Evolutionary conservation across 1,140 invertebrate genomes (phyloP), one percentile per base, ranked within the genome.

Genomic region (Musca vetustissima): DNA sequence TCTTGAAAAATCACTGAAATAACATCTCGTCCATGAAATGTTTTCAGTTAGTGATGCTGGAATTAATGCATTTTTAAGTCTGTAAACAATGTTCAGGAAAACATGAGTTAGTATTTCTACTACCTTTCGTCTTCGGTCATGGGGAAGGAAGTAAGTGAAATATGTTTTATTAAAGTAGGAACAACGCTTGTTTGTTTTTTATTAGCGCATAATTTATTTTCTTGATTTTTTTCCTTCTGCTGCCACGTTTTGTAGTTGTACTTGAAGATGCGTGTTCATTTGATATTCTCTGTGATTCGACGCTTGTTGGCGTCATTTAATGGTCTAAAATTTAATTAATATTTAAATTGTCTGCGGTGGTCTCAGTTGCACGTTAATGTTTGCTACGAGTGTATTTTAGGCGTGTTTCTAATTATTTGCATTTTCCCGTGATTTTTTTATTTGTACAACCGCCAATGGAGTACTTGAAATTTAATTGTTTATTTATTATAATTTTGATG

Each of bases 11-110:
- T 50, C 43, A 50, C 64, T 48, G 43, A 9, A 25, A n/a, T n/a
- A n/a, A 65, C 48, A 53, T 28, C 50, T 52, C 48, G 65, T 32
- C 55, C n/a, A 59, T 24, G 9, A n/a, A n/a, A 59, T 22, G n/a
- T 32, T 15, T 28, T 11, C 24, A 59, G 19, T 59, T 22, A 52
- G 14, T 22, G 65, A 53, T 67, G 65, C 65, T 67, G 43, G 65
- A 67, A 67, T 67, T 67, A 67, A 67, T 67, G 65, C 50, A 50
- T 32, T 53, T 53, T 67, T 67, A 67, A 67, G 65, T 17, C 65
- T 43, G 19, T 47, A 50, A 50, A 66, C 25, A 66, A 59, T 43
- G 53, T 17, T 19, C 57, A 36, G 32, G 28, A 61, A n/a, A 61
- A 61, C 36, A 8, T 43, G 11, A 43, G 36, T 43, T 43, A 43